phyloP scores from a whole-genome alignment of 2,797 vertebrate genomes.

The Carduelis carduelis region DNA sequence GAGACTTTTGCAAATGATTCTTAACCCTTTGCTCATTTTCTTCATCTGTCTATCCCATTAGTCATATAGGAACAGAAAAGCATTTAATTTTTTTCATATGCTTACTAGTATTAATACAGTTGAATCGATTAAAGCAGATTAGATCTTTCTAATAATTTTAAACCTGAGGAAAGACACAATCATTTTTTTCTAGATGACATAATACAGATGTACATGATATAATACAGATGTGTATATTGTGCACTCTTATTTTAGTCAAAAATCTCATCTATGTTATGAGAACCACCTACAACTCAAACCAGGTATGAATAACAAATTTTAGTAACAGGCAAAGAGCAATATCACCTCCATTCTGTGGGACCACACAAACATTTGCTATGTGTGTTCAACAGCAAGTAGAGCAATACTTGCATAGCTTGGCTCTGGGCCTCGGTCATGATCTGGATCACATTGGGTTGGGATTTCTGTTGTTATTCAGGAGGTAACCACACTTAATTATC shows the following conservation, averaged over 20 bases:
- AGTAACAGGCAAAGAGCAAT: background rate
- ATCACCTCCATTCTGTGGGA: background rate
- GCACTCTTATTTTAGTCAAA: background rate
- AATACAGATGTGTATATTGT: background rate
- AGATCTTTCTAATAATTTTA: background rate
- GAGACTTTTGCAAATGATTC: background rate
- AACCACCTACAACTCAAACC: background rate
- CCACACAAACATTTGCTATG: background rate
- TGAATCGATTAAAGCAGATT: background rate
- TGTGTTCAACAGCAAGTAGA: background rate
- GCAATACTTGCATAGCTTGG: background rate
- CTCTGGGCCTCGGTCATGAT: background rate
- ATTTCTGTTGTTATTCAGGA: background rate
- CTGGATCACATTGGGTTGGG: background rate
- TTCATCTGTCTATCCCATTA: background rate
- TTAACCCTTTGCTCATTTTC: background rate
- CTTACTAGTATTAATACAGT: background rate
- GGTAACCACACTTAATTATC: background rate
- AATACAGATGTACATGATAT: fast-evolving
- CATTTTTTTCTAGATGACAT: fast-evolving
- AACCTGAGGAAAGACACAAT: background rate
- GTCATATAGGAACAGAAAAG: background rate
- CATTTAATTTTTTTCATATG: background rate
- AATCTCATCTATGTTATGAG: background rate
- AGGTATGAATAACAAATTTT: background rate